These are phyloP conservation scores for Acanthopleura granulata DNA, from an alignment of 2,888 invertebrate genomes.

Conservation along the genomic window DNA sequence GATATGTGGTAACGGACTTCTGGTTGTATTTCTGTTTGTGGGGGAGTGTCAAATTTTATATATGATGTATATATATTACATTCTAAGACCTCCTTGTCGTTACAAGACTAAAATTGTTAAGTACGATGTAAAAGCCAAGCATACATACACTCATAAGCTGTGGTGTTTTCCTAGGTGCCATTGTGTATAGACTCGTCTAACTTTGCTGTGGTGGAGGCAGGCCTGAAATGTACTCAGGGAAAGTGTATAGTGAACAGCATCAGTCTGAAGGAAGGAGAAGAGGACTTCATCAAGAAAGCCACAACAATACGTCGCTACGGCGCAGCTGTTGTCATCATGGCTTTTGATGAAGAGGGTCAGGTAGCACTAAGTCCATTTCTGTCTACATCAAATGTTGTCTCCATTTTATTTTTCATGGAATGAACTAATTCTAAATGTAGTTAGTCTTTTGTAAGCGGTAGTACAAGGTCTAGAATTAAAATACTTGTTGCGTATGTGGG, in stretches of 20 bases:
- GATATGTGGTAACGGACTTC: no score
- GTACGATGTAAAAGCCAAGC: no score
- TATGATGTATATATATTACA: no score
- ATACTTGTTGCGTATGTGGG: no score
- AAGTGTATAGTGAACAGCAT: slow-evolving; percentile 76
- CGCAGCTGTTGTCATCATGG: slow-evolving; percentile 75
- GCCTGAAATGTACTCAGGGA: slow-evolving; percentile 74
- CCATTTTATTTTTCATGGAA: no score
- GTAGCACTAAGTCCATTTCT: slow-evolving; percentile 47
- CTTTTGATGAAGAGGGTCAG: slow-evolving; percentile 76
- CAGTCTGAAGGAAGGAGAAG: slow-evolving; percentile 75
- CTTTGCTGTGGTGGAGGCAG: slow-evolving; percentile 74
- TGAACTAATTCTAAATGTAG: not conserved
- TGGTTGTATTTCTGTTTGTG: no score
- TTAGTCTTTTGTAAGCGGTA: not conserved
- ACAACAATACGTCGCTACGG: slow-evolving; percentile 72
- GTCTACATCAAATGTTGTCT: no score
- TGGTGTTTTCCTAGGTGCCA: slow-evolving; percentile 69
- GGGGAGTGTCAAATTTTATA: no score
- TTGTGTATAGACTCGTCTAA: slow-evolving; percentile 75
- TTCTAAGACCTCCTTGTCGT: no score
- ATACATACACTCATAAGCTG: no score
- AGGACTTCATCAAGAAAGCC: slow-evolving; percentile 73
- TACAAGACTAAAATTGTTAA: no score
- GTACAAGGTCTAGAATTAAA: not conserved